Evolutionary conservation across 2,888 invertebrate species (phyloP).

Genomic region (Stramonita haemastoma): DNA sequence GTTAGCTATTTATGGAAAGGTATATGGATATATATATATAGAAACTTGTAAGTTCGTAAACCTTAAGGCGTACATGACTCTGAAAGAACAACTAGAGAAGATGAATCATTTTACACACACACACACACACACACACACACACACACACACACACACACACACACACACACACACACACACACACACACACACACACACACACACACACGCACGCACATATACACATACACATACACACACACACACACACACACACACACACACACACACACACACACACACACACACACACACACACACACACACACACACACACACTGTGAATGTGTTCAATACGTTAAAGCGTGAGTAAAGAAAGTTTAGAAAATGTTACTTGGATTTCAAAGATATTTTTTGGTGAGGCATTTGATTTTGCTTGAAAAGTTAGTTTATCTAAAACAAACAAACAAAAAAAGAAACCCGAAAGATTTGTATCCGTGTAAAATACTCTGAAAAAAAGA

Average conservation of each 20-base stretch:
- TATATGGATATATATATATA: too few species aligned
- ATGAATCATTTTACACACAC: neutral
- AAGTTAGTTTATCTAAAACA: neutral
- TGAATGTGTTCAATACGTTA: neutral
- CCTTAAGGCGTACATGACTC: too few species aligned
- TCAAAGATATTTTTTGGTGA: neutral
- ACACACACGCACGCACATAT: conserved; percentile 9
- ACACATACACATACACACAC: neutral
- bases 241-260: conserved; percentile 18
- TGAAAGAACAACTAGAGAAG: too few species aligned
- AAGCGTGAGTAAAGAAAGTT: neutral
- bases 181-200: conserved; percentile 19
- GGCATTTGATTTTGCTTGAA: neutral
- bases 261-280: conserved; percentile 11
- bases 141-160: neutral
- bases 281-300: neutral
- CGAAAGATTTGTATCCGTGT: neutral
- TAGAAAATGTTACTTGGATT: neutral
- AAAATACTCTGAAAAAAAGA: neutral
- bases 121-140: conserved; percentile 15
- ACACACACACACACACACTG: neutral
- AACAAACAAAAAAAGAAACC: neutral
- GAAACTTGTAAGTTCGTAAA: too few species aligned
- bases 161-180: neutral
- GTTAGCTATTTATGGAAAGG: too few species aligned